phyloP scores from a whole-genome alignment of 1,140 invertebrate species.

The Wiebesia pumilae region DNA sequence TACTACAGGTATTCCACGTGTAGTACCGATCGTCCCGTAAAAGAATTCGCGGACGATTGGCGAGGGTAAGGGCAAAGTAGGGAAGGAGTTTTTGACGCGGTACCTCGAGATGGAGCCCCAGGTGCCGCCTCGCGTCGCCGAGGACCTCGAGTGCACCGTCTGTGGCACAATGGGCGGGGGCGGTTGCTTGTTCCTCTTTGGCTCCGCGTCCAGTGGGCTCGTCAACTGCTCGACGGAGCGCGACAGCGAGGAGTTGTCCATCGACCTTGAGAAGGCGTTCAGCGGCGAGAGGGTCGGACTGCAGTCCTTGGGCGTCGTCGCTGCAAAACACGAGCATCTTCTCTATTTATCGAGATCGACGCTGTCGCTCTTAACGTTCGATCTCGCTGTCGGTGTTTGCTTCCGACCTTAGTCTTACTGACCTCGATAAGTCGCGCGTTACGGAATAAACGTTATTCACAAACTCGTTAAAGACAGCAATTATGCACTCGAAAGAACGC shows the following conservation, averaged over 20 bases:
- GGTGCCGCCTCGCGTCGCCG: slow-evolving; percentile 73
- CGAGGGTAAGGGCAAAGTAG: not conserved
- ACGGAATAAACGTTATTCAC: not conserved
- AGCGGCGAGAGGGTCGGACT: slow-evolving; percentile 87
- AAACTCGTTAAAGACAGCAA: slow-evolving; percentile 44
- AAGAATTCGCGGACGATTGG: too few relatives aligned
- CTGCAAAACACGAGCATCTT: slow-evolving; percentile 60
- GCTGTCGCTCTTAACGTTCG: not conserved
- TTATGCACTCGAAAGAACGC: slow-evolving; percentile 60
- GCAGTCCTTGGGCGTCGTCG: slow-evolving; percentile 87
- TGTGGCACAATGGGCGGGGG: slow-evolving; percentile 65
- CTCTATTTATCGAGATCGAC: not conserved
- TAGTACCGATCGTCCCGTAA: too few relatives aligned
- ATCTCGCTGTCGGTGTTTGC: not conserved
- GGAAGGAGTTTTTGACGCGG: not conserved
- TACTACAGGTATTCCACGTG: too few relatives aligned
- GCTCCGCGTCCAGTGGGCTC: slow-evolving; percentile 79
- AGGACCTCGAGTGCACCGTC: slow-evolving; percentile 71
- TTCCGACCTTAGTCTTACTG: not conserved
- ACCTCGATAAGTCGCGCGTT: not conserved
- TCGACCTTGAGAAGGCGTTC: slow-evolving; percentile 86
- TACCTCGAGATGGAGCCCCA: slow-evolving; percentile 76
- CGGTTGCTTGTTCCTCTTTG: slow-evolving; percentile 60
- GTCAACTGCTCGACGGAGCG: slow-evolving; percentile 87
- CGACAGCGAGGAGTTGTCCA: slow-evolving; percentile 82